phyloP scores from a whole-genome alignment of 2,797 vertebrate genomes.

The Threskiornis aethiopicus region DNA sequence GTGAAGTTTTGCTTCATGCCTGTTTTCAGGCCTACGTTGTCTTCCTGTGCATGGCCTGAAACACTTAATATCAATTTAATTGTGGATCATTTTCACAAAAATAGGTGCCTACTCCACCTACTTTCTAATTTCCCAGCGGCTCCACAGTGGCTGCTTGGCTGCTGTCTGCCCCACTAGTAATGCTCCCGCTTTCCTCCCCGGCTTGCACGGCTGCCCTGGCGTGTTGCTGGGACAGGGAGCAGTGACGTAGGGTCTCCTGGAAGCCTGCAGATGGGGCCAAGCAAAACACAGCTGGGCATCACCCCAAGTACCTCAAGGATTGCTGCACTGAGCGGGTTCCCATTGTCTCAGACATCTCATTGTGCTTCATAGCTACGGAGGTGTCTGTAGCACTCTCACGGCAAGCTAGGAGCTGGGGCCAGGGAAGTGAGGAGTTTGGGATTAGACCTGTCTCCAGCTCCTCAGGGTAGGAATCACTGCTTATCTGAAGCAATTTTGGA shows the following conservation, averaged over 20 bases:
- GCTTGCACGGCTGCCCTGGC: background rate
- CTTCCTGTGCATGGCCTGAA: background rate
- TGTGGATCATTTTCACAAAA: background rate
- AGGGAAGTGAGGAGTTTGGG: background rate
- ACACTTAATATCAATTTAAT: background rate
- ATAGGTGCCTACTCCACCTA: background rate
- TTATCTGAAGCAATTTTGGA: background rate
- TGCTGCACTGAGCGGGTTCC: background rate
- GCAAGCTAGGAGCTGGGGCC: background rate
- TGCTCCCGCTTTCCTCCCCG: background rate
- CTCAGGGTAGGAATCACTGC: background rate
- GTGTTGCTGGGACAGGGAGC: background rate
- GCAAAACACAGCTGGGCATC: slow-evolving; percentile 2
- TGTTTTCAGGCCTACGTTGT: background rate
- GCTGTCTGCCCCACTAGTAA: background rate
- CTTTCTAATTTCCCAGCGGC: background rate
- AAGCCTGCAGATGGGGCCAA: background rate
- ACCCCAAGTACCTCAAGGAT: background rate
- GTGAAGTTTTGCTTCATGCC: background rate
- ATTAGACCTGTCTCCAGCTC: background rate
- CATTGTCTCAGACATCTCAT: slow-evolving; percentile 3
- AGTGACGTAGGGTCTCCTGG: background rate
- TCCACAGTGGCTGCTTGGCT: background rate
- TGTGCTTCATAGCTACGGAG: background rate
- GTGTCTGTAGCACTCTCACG: background rate